Base-by-base conservation (phyloP, 2,797 vertebrate genomes). In the Smutsia gigantea region DNA sequence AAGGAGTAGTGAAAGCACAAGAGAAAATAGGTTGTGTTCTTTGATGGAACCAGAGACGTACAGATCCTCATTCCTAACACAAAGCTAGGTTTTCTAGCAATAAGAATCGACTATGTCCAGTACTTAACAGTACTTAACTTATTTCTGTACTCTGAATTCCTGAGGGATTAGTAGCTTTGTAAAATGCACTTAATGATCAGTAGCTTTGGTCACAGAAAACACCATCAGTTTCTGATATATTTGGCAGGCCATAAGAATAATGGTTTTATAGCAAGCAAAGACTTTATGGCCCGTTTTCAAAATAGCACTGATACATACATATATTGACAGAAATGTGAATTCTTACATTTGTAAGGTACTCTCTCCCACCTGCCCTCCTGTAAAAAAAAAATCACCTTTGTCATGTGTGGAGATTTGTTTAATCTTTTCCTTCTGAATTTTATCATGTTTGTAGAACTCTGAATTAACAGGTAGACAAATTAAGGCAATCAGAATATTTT, bases 281-380 rank as follows among this genome's bases (percentile, higher is more conserved):
- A 55, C 49, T 95, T 94, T 55, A 81, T 46, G 72, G 85, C 79
- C 95, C 77, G 2, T 96, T 95, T 97, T 97, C 87, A 91, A 92
- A 95, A 83, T 90, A 75, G 42, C 75, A 81, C 51, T 94, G 57
- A 69, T 49, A 18, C 15, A 78, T 55, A 75, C 18, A 63, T 27
- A 53, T 96, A 96, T 96, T 93, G 89, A 96, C 83, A 95, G 71
- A 97, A 96, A 93, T 94, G 74, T 93, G 93, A 97, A 91, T 91
- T 96, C 66, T 97, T 68, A 94, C 71, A 87, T 92, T 95, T 81
- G 68, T 92, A 82, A 86, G 51, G 12, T 94, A 88, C 39, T 90
- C 61, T 77, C 39, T 94, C 29, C 15, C 15, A 81, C 34, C 27
- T 90, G 8, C 39, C 51, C 46, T 85, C 14, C 15, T 64, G 66